These are phyloP conservation scores for Gastracanthus pulcherrimus DNA, from an alignment of 2,888 invertebrate genomes.

Conservation along the genomic window DNA sequence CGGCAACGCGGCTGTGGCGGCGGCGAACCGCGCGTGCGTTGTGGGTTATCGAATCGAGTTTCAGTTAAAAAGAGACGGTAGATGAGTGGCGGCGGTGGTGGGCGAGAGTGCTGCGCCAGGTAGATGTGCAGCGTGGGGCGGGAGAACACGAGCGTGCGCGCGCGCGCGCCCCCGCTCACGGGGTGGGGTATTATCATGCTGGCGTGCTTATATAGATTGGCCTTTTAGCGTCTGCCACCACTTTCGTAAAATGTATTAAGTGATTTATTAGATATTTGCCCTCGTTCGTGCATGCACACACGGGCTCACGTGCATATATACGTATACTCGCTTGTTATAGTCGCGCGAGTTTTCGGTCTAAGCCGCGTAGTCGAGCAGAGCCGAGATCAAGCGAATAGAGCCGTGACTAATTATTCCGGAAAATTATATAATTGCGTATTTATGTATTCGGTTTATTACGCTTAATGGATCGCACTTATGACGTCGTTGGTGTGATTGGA, in stretches of 20 bases:
- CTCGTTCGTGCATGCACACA: slow-evolving; percentile 54
- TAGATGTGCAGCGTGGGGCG: too few species aligned
- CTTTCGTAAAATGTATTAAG: slow-evolving; percentile 69
- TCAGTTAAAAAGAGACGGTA: slow-evolving; percentile 45
- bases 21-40: slow-evolving; percentile 33
- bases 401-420: slow-evolving; percentile 30
- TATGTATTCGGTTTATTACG: not conserved
- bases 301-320: not conserved
- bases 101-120: slow-evolving; percentile 4
- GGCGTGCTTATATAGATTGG: slow-evolving; percentile 62
- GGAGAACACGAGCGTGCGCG: slow-evolving; percentile 1
- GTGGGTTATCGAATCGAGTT: slow-evolving; percentile 53
- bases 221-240: slow-evolving; percentile 70
- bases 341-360: not conserved
- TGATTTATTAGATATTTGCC: slow-evolving; percentile 74
- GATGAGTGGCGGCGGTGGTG: not conserved
- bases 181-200: slow-evolving; percentile 41
- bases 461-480: too few species aligned
- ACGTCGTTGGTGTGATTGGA: too few species aligned
- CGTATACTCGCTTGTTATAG: not conserved
- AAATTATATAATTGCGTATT: slow-evolving; percentile 23
- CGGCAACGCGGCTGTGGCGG: slow-evolving; percentile 32
- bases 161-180: not conserved
- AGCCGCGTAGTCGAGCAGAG: not conserved
- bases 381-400: not conserved